Evolutionary conservation across 1,140 invertebrate species (phyloP), one percentile per base, ranked within the genome.

Genomic region (Araneus ventricosus): DNA sequence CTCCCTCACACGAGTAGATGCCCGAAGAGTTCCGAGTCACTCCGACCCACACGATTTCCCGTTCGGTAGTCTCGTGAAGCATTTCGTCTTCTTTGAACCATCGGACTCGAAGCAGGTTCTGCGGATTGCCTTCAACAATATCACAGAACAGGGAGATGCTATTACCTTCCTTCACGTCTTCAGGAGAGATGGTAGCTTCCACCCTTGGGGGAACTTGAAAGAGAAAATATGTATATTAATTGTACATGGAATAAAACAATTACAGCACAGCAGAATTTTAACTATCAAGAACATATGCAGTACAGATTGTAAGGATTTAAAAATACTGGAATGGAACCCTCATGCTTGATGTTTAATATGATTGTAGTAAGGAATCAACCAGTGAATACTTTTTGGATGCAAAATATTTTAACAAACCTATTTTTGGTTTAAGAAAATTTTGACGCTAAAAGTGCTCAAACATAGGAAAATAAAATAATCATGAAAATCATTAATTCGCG

Each of bases 1-100:
- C 97, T 4, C 98, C 98, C 94, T 97, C 97, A 95, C 98, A 99
- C 0, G 98, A 98, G 95, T 98, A 99, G 95, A 98, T 98, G n/a
- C 98, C 98, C 93, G 98, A 97, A 95, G 98, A 98, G 85, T 97
- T 97, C 92, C 98, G 96, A 10, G 97, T 97, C 24, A 98, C 98
- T 93, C 97, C 97, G 94, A 94, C 80, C 94, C 94, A 94, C 30
- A 94, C 90, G 30, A 95, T 94, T 61, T 95, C 96, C 94, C 98
- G 98, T 94, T 98, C 97, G 1, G 98, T 97, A 82, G 98, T 96
- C 95, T 98, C 97, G 95, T 98, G 98, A 67, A 98, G 96, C 59
- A 98, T 95, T 85, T 97, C 97, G 5, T 97, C 97, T 94, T 98
- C 97, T 94, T 98, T 96, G 95, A 97, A 98, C 98, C 98, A 98